These are phyloP conservation scores for Cheirogaleus major DNA, from an alignment of 2,797 vertebrate species.

Conservation along the genomic window DNA sequence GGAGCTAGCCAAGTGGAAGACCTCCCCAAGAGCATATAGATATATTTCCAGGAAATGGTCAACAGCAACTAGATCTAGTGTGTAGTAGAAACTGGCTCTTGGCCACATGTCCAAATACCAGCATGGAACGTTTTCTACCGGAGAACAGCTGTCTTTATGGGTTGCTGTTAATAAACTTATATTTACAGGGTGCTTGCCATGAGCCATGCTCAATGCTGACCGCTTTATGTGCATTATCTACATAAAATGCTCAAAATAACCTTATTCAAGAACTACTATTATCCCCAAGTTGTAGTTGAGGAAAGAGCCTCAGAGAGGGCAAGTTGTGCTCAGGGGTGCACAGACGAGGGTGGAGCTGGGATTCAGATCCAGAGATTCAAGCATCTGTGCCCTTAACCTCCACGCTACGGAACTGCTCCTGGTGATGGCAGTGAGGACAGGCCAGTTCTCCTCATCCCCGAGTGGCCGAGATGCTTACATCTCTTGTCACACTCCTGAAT, in stretches of 20 bases:
- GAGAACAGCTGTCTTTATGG: neutral
- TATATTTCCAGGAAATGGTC: neutral
- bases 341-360: neutral
- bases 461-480: constrained; percentile 89
- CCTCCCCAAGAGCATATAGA: neutral
- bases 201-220: neutral
- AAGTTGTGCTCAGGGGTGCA: neutral
- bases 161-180: neutral
- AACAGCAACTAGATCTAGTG: neutral
- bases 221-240: neutral
- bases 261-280: neutral
- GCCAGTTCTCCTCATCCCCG: neutral
- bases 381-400: neutral
- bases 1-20: neutral
- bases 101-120: neutral
- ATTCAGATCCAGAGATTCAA: neutral
- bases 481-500: constrained; percentile 98
- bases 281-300: neutral
- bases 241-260: constrained; percentile 4
- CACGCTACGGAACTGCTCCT: neutral
- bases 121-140: neutral
- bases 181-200: neutral
- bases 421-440: neutral
- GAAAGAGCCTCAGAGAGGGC: neutral
- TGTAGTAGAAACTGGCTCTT: neutral